Conservation (phyloP, 2,888 invertebrate genomes). For the Athalia circularis region DNA sequence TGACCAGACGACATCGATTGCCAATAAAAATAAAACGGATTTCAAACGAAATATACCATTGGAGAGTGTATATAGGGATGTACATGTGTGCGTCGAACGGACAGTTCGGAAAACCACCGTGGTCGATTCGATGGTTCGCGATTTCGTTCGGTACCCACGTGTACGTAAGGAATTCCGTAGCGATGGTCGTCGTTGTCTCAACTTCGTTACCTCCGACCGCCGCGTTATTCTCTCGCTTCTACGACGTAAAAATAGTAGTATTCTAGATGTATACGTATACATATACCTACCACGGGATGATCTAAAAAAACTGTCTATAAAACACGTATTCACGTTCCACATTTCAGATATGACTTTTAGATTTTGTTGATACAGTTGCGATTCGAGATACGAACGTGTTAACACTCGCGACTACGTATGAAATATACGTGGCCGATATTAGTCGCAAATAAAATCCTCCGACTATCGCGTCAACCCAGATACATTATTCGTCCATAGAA, state of each 20-base stretch:
- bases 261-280: slow-evolving; percentile 1
- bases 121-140: too few relatives aligned
- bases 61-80: not conserved
- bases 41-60: slow-evolving; percentile 19
- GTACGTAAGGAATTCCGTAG: too few relatives aligned
- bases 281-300: not conserved
- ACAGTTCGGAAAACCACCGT: slow-evolving; percentile 16
- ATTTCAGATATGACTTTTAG: slow-evolving; percentile 66
- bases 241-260: slow-evolving; percentile 32
- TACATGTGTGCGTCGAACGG: slow-evolving; percentile 1
- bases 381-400: not conserved
- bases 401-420: too few relatives aligned
- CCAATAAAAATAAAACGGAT: slow-evolving; percentile 42
- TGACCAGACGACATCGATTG: slow-evolving; percentile 51
- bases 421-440: too few relatives aligned
- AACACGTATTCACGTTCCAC: slow-evolving; percentile 10
- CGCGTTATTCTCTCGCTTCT: not conserved
- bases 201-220: too few relatives aligned
- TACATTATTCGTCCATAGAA: not conserved
- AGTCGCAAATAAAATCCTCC: too few relatives aligned
- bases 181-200: too few relatives aligned
- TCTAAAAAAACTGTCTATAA: not conserved
- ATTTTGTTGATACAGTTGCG: slow-evolving; percentile 71
- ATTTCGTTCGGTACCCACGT: too few relatives aligned
- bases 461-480: too few relatives aligned